Conservation (phyloP, 2,113 vertebrate species). For the Lampris incognitus region DNA sequence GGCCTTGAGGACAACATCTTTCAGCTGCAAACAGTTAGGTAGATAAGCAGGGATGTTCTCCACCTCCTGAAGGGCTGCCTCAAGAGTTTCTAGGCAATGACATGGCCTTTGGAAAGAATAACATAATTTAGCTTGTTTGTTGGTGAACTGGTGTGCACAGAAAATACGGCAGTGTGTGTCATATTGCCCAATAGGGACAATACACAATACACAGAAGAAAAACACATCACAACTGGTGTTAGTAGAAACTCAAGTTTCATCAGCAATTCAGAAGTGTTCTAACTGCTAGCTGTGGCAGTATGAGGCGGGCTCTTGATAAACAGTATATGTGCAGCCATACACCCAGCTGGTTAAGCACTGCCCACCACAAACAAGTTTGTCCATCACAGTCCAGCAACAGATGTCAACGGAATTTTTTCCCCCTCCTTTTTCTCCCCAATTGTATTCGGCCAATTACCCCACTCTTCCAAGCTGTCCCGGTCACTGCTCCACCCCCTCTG, state of each 20-base stretch:
- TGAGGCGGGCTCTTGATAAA: not conserved
- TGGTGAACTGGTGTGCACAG: not conserved
- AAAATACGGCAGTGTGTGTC: too few relatives aligned
- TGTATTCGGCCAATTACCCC: too few relatives aligned
- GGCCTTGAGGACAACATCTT: slow-evolving; percentile 88
- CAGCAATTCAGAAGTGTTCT: not conserved
- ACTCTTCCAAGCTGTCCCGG: too few relatives aligned
- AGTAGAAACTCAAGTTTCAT: not conserved
- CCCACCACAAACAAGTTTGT: slow-evolving; percentile 61
- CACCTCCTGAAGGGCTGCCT: slow-evolving; percentile 87
- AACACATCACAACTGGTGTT: not conserved
- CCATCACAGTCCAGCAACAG: slow-evolving; percentile 51
- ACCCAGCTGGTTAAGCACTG: slow-evolving; percentile 14
- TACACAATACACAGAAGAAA: not conserved
- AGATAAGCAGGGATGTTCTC: slow-evolving; percentile 94
- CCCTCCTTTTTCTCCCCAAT: too few relatives aligned
- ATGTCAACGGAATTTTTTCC: too few relatives aligned
- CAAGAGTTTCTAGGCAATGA: slow-evolving; percentile 86
- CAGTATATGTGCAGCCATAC: not conserved
- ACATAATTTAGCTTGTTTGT: not conserved
- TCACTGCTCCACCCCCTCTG: too few relatives aligned
- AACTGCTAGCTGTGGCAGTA: too few relatives aligned
- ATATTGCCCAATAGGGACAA: not conserved
- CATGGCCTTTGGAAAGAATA: slow-evolving; percentile 80
- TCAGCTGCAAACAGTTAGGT: slow-evolving; percentile 88